phyloP scores from a whole-genome alignment of 2,797 vertebrate species.

The Hapalemur alaotrensis region DNA sequence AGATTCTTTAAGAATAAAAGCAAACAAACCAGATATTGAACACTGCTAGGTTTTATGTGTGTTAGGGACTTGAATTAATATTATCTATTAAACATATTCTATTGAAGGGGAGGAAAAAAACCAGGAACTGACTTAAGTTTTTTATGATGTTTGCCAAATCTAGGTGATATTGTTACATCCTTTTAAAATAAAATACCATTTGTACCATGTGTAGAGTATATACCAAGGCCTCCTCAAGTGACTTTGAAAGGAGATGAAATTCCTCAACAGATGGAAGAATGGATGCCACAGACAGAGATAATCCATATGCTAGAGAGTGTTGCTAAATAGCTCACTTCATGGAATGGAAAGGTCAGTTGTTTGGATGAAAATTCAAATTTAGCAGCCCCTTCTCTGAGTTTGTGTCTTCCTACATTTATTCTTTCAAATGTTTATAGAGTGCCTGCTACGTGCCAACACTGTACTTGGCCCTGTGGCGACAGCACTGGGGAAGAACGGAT shows the following conservation, averaged over 20 bases:
- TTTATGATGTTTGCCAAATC: slow-evolving; percentile 31
- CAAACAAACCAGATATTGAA: slow-evolving; percentile 58
- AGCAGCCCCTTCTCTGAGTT: background rate
- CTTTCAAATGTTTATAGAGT: background rate
- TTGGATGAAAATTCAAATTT: slow-evolving; percentile 65
- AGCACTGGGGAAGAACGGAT: background rate
- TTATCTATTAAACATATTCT: background rate
- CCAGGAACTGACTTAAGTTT: background rate
- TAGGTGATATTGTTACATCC: slow-evolving; percentile 62
- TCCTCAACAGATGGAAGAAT: slow-evolving; percentile 70
- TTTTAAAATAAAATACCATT: slow-evolving; percentile 65
- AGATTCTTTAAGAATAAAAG: slow-evolving; percentile 73
- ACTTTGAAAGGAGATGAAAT: slow-evolving; percentile 67
- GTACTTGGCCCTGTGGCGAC: background rate
- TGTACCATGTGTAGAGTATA: slow-evolving; percentile 24
- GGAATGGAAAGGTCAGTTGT: slow-evolving; percentile 72
- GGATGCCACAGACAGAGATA: slow-evolving; percentile 50
- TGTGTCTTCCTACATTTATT: slow-evolving; percentile 40
- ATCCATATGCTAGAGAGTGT: slow-evolving; percentile 59
- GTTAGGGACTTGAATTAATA: background rate
- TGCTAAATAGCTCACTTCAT: slow-evolving; percentile 59
- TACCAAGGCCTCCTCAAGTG: slow-evolving; percentile 61
- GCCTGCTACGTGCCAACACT: background rate
- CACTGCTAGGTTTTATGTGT: background rate
- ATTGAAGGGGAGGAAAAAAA: background rate